Conservation (phyloP, 2,797 vertebrate genomes). For the Clangula hyemalis region DNA sequence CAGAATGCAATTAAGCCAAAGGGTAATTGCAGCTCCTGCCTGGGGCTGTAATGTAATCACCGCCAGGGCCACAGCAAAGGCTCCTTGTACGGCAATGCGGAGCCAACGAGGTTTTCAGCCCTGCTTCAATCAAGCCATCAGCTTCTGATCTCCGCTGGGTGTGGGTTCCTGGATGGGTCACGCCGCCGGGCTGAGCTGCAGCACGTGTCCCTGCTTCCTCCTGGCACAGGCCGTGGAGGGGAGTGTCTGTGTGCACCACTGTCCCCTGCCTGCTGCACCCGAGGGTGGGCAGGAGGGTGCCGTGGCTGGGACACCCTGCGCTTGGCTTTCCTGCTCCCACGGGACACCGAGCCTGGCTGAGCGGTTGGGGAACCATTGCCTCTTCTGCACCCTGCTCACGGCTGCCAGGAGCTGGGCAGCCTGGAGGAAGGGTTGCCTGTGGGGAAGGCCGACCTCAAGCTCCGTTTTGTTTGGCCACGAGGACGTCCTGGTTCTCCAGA, state of each 20-base stretch:
- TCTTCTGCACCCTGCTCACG: not conserved
- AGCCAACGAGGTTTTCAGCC: not conserved
- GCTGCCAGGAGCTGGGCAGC: not conserved
- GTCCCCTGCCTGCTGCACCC: not conserved
- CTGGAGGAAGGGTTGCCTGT: not conserved
- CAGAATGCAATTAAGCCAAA: not conserved
- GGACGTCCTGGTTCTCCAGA: not conserved
- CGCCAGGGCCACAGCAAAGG: not conserved
- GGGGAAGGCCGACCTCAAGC: not conserved
- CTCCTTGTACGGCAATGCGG: not conserved
- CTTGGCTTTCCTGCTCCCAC: not conserved
- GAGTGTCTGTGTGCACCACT: not conserved
- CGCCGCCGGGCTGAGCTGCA: not conserved
- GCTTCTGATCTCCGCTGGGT: not conserved
- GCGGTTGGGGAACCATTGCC: not conserved
- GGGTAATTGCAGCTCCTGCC: not conserved
- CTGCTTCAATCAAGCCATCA: not conserved
- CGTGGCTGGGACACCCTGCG: too few relatives aligned
- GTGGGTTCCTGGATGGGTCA: not conserved
- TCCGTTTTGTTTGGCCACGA: not conserved
- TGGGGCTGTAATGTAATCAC: not conserved
- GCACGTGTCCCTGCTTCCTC: not conserved
- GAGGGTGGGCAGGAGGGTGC: not conserved
- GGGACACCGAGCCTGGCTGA: not conserved
- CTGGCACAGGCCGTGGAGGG: fast-evolving